Evolutionary conservation across 1,140 invertebrate species (phyloP), one percentile per base, ranked within the genome.

Genomic region (Lasaia peninsularis): DNA sequence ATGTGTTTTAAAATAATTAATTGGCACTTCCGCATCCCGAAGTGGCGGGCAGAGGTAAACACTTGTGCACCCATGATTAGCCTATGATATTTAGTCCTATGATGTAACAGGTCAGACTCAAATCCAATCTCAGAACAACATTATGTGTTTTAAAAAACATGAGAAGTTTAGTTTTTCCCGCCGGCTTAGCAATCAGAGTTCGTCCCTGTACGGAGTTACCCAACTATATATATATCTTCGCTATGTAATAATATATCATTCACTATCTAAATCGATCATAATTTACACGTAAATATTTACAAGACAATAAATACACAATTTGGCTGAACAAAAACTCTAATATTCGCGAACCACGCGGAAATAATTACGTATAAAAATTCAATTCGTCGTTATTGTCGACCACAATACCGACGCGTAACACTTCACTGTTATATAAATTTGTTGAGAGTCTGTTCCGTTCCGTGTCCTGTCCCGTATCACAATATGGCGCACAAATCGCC

Each of bases 251-350:
- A 58, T 64, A 58, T 76, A 75, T 73, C 71, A 87, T 87, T 85
- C 69, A 77, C 84, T 87, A 87, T 79, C 81, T 87, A 87, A 73
- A 53, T 66, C 69, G 70, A 72, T 74, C 69, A 75, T 77, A 80
- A 75, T 85, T 77, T 87, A 85, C 75, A 85, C 54, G 52, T 75
- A 74, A 65, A 68, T 80, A 86, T 86, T 77, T 86, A 86, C 83
- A 69, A 71, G 77, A 77, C 58, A 86, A 82, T 86, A 83, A 86
- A 82, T 83, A 86, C 74, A 80, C 65, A 73, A 82, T 86, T 86
- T 86, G 79, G 79, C 75, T 78, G 82, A 71, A n/a, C n/a, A n/a
- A 55, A 71, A 72, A 28, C 67, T 66, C 58, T 65, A 67, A 59
- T 44, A 51, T 54, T 56, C 34, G 57, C 64, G 63, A 67, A 56